Evolutionary conservation across 1,140 invertebrate genomes (phyloP), one percentile per base, ranked within the genome.

Genomic region (Drosophila insularis): DNA sequence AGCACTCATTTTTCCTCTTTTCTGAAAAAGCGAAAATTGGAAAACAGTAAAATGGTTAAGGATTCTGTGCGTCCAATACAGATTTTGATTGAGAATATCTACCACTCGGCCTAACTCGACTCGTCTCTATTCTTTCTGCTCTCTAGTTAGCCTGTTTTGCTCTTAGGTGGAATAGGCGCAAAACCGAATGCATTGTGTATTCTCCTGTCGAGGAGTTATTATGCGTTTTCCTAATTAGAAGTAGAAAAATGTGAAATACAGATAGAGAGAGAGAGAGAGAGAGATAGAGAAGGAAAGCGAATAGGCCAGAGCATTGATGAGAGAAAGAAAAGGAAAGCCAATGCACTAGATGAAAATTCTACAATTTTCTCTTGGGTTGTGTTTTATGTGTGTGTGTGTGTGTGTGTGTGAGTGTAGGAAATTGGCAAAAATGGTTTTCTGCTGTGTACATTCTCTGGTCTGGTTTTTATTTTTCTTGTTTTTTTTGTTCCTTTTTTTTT

Each of bases 221-320:
- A 78, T 86, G 80, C 70, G 65, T 69, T 78, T 81, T 78, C 81
- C 81, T 85, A 86, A 86, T 86, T 85, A 86, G 65, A 86, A 55
- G 68, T 68, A 53, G 39, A 67, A 74, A 70, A 21, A 69, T 32
- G 56, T 68, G 46, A 50, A 50, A 50, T 21, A 19, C 17, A 43
- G 40, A 17, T 19, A 17, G 17, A 21, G 43, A n/a, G 7, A 19
- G n/a, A 27, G 27, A 27, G 23, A 27, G 23, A 5, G 23, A 27
- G 23, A 27, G 23, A 27, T 1, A 5, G 27, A 27, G 27, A 27
- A 27, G 6, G 23, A 27, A 6, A 5, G 27, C 4, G 27, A 27
- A 27, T 27, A 19, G 7, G 43, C 7, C 43, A 19, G 14, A 46
- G 43, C 43, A 46, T 19, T 46, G 43, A 35, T 46, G 43, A 17